Evolutionary conservation across 2,888 invertebrate genomes (phyloP).

Genomic region (Chrysodeixis includens): DNA sequence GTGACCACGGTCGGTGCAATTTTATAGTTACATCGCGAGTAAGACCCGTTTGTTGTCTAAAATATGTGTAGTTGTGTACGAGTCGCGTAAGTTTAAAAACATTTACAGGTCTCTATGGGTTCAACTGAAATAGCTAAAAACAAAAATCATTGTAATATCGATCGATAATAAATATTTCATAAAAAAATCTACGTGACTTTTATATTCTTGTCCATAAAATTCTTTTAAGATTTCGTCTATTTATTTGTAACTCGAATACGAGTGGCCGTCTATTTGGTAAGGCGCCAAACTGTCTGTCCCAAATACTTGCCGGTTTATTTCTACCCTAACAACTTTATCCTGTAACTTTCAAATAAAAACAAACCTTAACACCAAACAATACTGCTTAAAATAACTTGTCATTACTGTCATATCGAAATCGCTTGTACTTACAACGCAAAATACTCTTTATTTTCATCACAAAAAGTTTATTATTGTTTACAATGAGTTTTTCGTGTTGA

Average conservation of each 20-base stretch:
- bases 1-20: too few relatives aligned
- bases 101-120: too few relatives aligned
- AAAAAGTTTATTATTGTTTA: conserved; percentile 12
- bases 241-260: conserved; percentile 54
- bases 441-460: conserved; percentile 1
- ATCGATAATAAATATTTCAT: too few relatives aligned
- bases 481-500: conserved; percentile 15
- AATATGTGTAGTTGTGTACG: too few relatives aligned
- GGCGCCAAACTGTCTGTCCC: conserved; percentile 82
- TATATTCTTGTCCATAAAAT: conserved; percentile 17
- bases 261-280: conserved; percentile 67
- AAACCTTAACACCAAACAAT: not conserved
- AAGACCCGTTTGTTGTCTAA: too few relatives aligned
- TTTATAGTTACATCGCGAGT: too few relatives aligned
- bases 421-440: conserved; percentile 20
- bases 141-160: too few relatives aligned
- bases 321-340: conserved; percentile 38
- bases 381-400: conserved; percentile 25
- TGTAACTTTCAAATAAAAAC: conserved; percentile 16
- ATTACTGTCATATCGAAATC: not conserved
- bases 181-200: not conserved
- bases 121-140: too few relatives aligned
- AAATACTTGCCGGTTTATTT: conserved; percentile 67
- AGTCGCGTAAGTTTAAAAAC: too few relatives aligned
- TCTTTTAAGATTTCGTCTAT: conserved; percentile 39